Evolutionary conservation across 2,113 vertebrate species (phyloP).

Genomic region (Terrapene triunguis): DNA sequence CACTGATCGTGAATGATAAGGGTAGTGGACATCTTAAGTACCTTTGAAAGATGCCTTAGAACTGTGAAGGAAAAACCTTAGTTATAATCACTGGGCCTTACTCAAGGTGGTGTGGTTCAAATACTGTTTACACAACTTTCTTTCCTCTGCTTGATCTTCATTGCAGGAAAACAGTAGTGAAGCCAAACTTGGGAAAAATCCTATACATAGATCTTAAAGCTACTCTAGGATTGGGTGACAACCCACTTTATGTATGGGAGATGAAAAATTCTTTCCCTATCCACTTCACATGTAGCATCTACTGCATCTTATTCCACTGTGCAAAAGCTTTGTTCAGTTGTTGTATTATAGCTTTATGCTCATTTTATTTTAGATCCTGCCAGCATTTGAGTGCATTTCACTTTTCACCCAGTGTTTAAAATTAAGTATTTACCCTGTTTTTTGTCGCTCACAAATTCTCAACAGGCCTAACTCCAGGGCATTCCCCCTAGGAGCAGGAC

Average conservation of each 20-base stretch:
- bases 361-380: no score
- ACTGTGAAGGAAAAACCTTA: no score
- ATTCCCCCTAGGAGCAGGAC: no score
- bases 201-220: not conserved
- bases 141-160: not conserved
- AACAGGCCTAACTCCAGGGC: no score
- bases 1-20: no score
- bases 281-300: accelerated
- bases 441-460: no score
- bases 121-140: not conserved
- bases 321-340: no score
- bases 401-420: no score
- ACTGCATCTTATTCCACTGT: not conserved
- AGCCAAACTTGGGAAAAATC: not conserved
- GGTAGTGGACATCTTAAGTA: not conserved
- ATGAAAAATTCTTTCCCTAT: not conserved
- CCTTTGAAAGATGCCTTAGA: not conserved
- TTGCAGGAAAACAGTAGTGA: no score
- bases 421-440: no score
- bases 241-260: not conserved
- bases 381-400: no score
- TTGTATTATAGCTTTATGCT: no score
- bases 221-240: not conserved
- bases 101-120: not conserved
- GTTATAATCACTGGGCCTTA: not conserved